These are phyloP conservation scores for Osmoderma eremita DNA, from an alignment of 2,888 invertebrate genomes.

Conservation along the genomic window DNA sequence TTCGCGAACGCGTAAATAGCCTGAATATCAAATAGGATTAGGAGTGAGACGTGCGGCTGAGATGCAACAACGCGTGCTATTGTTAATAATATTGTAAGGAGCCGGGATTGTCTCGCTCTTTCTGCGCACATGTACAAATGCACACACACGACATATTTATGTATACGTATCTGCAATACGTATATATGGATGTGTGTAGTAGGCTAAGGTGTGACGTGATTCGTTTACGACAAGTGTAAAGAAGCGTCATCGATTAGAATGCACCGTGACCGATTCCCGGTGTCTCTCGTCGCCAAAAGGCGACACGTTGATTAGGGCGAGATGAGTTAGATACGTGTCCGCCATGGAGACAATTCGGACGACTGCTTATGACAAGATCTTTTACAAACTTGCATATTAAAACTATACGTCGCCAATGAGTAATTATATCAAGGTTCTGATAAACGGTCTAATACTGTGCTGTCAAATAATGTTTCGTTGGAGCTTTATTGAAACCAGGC, in stretches of 20 bases:
- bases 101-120: no score
- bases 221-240: no score
- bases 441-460: no score
- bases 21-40: constrained; percentile 19
- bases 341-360: not conserved
- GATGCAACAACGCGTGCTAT: not conserved
- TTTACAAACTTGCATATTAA: no score
- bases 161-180: not conserved
- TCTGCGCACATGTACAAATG: no score
- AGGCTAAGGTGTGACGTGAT: not conserved
- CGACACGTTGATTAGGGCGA: not conserved
- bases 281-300: not conserved
- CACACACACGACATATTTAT: no score
- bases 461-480: no score
- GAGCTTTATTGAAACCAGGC: no score
- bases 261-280: not conserved
- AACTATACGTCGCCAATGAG: no score
- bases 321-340: not conserved
- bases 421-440: no score
- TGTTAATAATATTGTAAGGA: no score
- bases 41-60: not conserved
- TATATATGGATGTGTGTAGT: not conserved
- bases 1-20: constrained; percentile 9
- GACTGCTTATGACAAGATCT: no score
- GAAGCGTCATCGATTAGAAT: not conserved